A percentile compares a stretch with the other conserved stretches of the same genome.
Conservation (phyloP, 2,113 vertebrate genomes). For the Isurus oxyrinchus region DNA sequence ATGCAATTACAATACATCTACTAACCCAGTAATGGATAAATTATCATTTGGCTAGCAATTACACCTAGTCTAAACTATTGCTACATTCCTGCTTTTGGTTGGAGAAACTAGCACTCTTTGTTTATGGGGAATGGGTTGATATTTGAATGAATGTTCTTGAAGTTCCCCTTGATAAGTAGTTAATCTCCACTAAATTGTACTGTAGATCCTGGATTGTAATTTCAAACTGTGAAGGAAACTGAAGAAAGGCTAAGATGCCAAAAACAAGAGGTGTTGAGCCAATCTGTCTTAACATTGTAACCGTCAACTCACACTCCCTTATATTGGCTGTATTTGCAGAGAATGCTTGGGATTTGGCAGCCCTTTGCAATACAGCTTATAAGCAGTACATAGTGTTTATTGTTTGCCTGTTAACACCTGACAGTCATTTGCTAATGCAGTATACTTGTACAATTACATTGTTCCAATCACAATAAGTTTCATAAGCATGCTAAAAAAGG, state of each 20-base stretch:
- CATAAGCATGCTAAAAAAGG: background rate
- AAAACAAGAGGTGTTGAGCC: background rate
- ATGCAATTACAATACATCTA: background rate
- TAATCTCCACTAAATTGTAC: background rate
- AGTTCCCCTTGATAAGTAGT: background rate
- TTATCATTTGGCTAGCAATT: background rate
- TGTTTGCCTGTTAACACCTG: constrained; percentile 34
- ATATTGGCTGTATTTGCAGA: constrained; percentile 12
- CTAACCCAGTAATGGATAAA: background rate
- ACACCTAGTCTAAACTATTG: background rate
- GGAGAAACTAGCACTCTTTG: background rate
- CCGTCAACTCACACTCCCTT: constrained; percentile 27
- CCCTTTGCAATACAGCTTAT: background rate
- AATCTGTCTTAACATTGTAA: background rate
- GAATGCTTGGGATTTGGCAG: constrained; percentile 10
- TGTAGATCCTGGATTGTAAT: background rate
- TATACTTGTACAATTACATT: background rate
- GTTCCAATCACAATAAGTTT: background rate
- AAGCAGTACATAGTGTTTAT: constrained; percentile 8
- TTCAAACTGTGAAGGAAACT: constrained; percentile 20
- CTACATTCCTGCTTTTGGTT: background rate
- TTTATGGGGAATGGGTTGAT: background rate
- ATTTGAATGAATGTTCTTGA: background rate
- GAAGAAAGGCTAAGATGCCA: background rate
- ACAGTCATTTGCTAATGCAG: background rate